Conservation (phyloP, 2,797 vertebrate genomes). For the Alca torda region DNA sequence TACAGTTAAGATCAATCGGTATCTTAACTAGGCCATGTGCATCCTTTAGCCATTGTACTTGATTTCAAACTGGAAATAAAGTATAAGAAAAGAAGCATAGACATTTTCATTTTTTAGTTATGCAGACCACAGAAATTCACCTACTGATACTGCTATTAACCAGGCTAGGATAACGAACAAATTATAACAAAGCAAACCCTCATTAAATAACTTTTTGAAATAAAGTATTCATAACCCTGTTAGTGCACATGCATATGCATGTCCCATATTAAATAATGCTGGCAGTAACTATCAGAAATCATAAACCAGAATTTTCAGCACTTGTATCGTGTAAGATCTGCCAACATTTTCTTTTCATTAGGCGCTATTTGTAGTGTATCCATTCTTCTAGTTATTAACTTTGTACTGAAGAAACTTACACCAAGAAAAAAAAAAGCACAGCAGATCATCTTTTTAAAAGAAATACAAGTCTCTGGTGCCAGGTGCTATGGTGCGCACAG, state of each 20-base stretch:
- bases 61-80: background rate
- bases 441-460: background rate
- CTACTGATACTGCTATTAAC: background rate
- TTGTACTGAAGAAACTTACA: background rate
- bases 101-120: background rate
- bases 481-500: background rate
- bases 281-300: background rate
- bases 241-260: background rate
- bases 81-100: accelerated
- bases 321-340: background rate
- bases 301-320: background rate
- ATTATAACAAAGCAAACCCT: background rate
- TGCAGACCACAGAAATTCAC: background rate
- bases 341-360: background rate
- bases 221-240: background rate
- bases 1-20: background rate
- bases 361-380: accelerated
- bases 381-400: background rate
- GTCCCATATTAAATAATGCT: background rate
- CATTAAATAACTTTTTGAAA: background rate
- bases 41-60: background rate
- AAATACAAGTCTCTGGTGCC: background rate
- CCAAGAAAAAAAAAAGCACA: background rate
- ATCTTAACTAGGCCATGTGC: accelerated
- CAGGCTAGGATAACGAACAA: background rate